Percentiles rank a stretch among this genome's conserved stretches.
phyloP scores from a whole-genome alignment of 2,888 invertebrate species.

The Diaprepes abbreviatus region DNA sequence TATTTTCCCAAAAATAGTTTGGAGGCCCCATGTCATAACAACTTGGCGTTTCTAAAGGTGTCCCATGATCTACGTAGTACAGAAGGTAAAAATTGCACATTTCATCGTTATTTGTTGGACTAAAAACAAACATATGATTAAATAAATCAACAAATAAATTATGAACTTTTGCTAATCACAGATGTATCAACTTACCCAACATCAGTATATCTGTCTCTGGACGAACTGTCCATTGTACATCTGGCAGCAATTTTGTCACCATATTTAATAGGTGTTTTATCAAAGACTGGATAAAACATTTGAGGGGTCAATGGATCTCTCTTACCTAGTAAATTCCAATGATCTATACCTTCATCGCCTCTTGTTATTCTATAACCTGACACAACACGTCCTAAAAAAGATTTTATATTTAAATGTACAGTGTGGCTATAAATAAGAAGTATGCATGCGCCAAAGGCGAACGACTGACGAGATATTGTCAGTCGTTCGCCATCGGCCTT shows the following conservation, averaged over 20 bases:
- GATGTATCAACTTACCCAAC: slow-evolving; percentile 55
- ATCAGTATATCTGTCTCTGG: slow-evolving; percentile 55
- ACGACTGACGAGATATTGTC: no score
- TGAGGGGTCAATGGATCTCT: slow-evolving; percentile 90
- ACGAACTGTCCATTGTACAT: slow-evolving; percentile 82
- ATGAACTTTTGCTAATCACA: no score
- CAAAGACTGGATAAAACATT: slow-evolving; percentile 91
- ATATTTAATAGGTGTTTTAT: slow-evolving; percentile 73
- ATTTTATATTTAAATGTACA: no score
- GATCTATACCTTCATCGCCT: slow-evolving; percentile 72
- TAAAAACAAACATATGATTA: no score
- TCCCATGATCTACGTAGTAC: slow-evolving; percentile 88
- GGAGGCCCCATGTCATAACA: slow-evolving; percentile 91
- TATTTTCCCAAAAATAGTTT: slow-evolving; percentile 81
- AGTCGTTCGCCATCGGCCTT: no score
- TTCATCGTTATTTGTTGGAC: slow-evolving; percentile 88
- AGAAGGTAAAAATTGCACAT: slow-evolving; percentile 97
- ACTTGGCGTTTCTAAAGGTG: slow-evolving; percentile 83
- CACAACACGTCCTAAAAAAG: slow-evolving; percentile 79
- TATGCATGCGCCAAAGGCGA: no score
- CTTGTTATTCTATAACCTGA: slow-evolving; percentile 82
- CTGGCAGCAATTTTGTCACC: slow-evolving; percentile 90
- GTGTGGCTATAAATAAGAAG: no score
- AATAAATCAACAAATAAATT: no score
- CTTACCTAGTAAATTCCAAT: slow-evolving; percentile 89